Conservation (phyloP, 2,797 vertebrate species). For the Cyprinodon diabolis region DNA sequence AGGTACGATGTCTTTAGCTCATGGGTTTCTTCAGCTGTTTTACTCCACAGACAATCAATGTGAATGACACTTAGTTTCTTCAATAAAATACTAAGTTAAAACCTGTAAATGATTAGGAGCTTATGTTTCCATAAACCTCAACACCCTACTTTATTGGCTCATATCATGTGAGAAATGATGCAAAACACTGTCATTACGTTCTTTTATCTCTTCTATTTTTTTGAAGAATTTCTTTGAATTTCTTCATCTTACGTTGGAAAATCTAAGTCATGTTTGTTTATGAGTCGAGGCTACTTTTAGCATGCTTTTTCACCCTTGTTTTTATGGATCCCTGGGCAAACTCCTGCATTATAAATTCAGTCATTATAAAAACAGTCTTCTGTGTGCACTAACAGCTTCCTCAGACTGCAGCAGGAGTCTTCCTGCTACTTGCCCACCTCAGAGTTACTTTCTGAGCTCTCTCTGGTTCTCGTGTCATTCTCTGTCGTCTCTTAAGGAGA, state of each 20-base stretch:
- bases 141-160: not conserved
- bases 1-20: not conserved
- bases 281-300: constrained; percentile 1
- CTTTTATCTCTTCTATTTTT: not conserved
- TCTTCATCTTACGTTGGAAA: constrained; percentile 13
- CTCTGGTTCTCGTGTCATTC: constrained; percentile 32
- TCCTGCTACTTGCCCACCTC: constrained; percentile 13
- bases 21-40: not conserved
- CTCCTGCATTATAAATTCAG: constrained; percentile 17
- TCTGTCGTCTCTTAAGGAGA: constrained; percentile 48
- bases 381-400: constrained; percentile 28
- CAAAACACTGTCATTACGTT: constrained; percentile 1
- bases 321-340: constrained; percentile 12
- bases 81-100: not conserved
- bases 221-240: constrained; percentile 9
- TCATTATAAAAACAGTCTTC: constrained; percentile 20
- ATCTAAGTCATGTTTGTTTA: constrained; percentile 13
- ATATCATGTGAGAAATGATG: too few relatives aligned
- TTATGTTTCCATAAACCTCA: not conserved
- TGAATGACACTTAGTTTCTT: not conserved
- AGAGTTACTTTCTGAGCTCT: constrained; percentile 43
- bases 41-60: not conserved
- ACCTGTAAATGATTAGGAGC: not conserved
- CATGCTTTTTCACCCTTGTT: not conserved
- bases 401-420: constrained; percentile 20